These are phyloP conservation scores for Sarcoramphus papa DNA, from an alignment of 2,797 vertebrate genomes.

Conservation along the genomic window DNA sequence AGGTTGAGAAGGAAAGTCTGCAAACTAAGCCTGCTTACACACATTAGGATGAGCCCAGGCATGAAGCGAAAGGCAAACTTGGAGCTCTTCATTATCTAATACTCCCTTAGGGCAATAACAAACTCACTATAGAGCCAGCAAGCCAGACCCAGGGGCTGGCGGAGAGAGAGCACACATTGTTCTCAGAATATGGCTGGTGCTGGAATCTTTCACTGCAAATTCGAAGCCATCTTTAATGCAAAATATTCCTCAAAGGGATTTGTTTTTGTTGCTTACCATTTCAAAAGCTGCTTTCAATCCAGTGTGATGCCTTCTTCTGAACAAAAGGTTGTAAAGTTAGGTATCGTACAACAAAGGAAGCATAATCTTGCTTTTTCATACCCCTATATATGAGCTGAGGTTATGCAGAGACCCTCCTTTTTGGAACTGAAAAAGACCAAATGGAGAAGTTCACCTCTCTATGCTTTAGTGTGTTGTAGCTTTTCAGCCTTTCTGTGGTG, in stretches of 20 bases:
- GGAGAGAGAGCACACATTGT: neutral
- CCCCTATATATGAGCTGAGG: neutral
- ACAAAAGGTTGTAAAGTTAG: neutral
- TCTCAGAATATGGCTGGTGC: neutral
- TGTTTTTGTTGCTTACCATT: neutral
- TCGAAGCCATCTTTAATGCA: slow-evolving; percentile 23
- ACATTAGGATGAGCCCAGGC: slow-evolving; percentile 25
- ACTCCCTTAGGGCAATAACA: slow-evolving; percentile 35
- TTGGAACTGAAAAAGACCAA: neutral
- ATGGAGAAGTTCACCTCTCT: neutral
- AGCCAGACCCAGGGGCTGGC: neutral
- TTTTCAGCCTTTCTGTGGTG: neutral
- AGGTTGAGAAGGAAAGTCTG: neutral
- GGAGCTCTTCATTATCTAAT: slow-evolving; percentile 8
- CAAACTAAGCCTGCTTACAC: neutral
- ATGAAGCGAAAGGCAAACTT: slow-evolving; percentile 14
- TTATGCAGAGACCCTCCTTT: neutral
- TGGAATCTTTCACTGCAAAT: neutral
- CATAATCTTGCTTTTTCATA: neutral
- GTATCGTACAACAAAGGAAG: neutral
- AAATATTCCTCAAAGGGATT: slow-evolving; percentile 45
- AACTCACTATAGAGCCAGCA: neutral
- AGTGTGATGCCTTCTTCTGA: neutral
- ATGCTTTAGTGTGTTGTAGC: neutral
- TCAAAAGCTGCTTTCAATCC: neutral